These are phyloP conservation scores for Sebastes glaucus DNA, from an alignment of 2,797 vertebrate genomes.

Conservation along the genomic window DNA sequence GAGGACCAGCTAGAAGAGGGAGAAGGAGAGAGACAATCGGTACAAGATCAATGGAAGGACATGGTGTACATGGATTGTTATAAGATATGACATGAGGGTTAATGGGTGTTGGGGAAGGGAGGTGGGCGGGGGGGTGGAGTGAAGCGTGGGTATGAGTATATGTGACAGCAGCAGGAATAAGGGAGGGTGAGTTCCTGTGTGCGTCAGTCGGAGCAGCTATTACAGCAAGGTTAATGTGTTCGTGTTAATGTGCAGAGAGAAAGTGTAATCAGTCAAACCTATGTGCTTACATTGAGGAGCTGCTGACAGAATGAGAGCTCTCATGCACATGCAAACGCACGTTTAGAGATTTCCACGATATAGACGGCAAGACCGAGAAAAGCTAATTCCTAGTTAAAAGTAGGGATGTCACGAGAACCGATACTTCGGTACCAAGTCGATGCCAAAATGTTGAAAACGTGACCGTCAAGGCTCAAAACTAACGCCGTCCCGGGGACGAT, in stretches of 20 bases:
- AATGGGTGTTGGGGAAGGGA: constrained; percentile 55
- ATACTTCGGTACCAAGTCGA: too few species aligned
- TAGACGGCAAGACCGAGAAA: neutral
- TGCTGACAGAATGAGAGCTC: constrained; percentile 36
- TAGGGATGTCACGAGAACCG: too few species aligned
- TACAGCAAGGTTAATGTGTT: constrained; percentile 65
- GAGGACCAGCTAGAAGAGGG: constrained; percentile 86
- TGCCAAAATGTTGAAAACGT: too few species aligned
- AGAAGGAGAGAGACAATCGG: constrained; percentile 38
- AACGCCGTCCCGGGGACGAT: too few species aligned
- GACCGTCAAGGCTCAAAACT: too few species aligned
- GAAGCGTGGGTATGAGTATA: constrained; percentile 20
- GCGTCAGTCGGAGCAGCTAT: constrained; percentile 46
- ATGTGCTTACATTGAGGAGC: constrained; percentile 27
- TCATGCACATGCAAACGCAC: neutral
- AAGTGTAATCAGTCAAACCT: constrained; percentile 46
- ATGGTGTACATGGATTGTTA: constrained; percentile 77
- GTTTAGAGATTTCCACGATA: neutral
- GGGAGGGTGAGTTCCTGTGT: constrained; percentile 9
- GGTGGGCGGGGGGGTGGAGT: neutral
- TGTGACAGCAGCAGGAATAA: constrained; percentile 35
- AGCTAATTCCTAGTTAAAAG: neutral
- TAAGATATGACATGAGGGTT: constrained; percentile 77
- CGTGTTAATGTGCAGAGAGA: constrained; percentile 49
- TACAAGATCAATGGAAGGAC: constrained; percentile 78